These are phyloP conservation scores for Discoglossus pictus DNA, from an alignment of 2,797 vertebrate species.

Conservation along the genomic window DNA sequence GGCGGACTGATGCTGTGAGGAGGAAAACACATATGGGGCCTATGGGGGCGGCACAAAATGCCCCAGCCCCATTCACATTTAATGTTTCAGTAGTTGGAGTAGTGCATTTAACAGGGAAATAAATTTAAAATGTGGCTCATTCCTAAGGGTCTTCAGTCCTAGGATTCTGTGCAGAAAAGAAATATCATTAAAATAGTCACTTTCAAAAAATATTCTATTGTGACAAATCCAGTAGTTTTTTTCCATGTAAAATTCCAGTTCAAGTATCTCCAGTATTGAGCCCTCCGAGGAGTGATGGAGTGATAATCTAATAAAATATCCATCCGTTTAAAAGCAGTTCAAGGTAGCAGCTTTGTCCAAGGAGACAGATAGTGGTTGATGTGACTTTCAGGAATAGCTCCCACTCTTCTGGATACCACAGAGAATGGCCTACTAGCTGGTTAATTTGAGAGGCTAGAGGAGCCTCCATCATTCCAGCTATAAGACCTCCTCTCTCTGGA, in stretches of 20 bases:
- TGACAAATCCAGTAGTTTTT: slow-evolving; percentile 39
- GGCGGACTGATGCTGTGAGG: slow-evolving; percentile 3
- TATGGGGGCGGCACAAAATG: slow-evolving; percentile 16
- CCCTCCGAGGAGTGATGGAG: slow-evolving; percentile 20
- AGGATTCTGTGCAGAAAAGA: slow-evolving; percentile 34
- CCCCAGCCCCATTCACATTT: slow-evolving; percentile 42
- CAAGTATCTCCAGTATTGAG: slow-evolving; percentile 44
- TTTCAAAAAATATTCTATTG: slow-evolving; percentile 32
- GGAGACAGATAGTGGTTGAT: slow-evolving; percentile 10
- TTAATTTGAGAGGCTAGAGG: not conserved
- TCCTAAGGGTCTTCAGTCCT: slow-evolving; percentile 12
- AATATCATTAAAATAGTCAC: slow-evolving; percentile 27
- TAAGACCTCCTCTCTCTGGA: slow-evolving; percentile 86
- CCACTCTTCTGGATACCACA: not conserved
- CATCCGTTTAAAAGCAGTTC: slow-evolving; percentile 32
- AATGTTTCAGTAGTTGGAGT: slow-evolving; percentile 27
- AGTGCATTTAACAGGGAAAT: slow-evolving; percentile 36
- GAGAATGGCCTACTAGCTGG: slow-evolving; percentile 10
- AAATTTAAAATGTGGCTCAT: slow-evolving; percentile 39
- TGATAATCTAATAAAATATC: slow-evolving; percentile 40
- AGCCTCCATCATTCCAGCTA: slow-evolving; percentile 64
- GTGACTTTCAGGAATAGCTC: not conserved
- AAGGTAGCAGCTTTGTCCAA: slow-evolving; percentile 35
- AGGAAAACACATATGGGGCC: not conserved
- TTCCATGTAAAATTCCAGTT: slow-evolving; percentile 37